Evolutionary conservation across 2,113 vertebrate genomes (phyloP), one percentile per base, ranked within the genome.

Genomic region (Hyperoodon ampullatus): DNA sequence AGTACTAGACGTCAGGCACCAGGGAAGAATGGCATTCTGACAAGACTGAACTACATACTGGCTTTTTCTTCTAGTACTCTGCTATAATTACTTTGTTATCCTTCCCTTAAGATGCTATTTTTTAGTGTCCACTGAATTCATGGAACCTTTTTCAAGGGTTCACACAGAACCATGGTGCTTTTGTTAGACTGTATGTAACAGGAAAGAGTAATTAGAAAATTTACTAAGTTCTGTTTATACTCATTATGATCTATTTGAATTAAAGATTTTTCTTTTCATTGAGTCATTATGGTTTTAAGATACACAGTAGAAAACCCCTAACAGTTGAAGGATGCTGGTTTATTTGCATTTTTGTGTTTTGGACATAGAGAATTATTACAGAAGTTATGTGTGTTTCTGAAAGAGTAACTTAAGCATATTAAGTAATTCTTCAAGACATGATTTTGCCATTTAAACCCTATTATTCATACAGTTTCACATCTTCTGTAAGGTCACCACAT

Each of bases 151-250:
- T 84, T 53, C 1, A 61, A 14, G 63, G 15, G 47, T 91, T 86
- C 33, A 77, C 14, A 42, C 24, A 68, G 50, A 92, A 89, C 24
- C 33, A 21, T 55, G n/a, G 50, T 55, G 10, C 80, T 96, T 95
- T 68, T 82, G 55, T 84, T 90, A 90, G 70, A 28, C 39, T 55
- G n/a, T 47, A 28, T 50, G 61, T n/a, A 91, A 70, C 5, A 78
- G 53, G 55, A 90, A 95, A 71, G 55, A 15, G 63, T 53, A 77
- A 72, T 90, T 78, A 93, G 88, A 89, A 95, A 84, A 78, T 66
- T 84, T 55, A 42, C 16, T 47, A 58, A 92, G 71, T 74, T 88
- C 44, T 61, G 2, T 91, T 39, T 80, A 35, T 63, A 9, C 11
- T 94, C 26, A 35, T 9, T 74, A 21, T 89, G 72, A 75, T 58